Conservation (phyloP, 1,140 invertebrate species). For the Psilanteris sp. region DNA sequence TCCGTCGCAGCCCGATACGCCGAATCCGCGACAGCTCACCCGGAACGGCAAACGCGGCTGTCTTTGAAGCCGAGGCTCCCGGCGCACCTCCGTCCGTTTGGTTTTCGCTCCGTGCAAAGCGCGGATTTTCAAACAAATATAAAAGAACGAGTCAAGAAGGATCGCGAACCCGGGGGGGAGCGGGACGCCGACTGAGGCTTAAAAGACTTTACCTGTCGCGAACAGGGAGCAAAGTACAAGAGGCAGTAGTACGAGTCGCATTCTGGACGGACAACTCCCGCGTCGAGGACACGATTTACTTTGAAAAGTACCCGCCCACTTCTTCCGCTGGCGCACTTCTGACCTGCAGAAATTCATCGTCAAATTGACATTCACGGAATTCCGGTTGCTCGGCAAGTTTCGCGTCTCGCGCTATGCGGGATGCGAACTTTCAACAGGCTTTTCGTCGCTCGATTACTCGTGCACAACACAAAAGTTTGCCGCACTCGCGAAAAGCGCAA, state of each 20-base stretch:
- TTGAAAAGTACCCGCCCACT: conserved; percentile 62
- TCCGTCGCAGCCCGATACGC: no score
- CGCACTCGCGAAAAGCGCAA: conserved; percentile 27
- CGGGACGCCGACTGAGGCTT: conserved; percentile 34
- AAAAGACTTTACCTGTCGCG: conserved; percentile 65
- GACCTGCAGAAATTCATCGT: conserved; percentile 56
- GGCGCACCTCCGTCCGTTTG: conserved; percentile 22
- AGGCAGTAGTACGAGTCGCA: conserved; percentile 64
- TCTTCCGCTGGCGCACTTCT: conserved; percentile 52
- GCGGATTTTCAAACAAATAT: conserved; percentile 34
- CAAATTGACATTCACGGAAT: conserved; percentile 53
- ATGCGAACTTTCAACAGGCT: conserved; percentile 47
- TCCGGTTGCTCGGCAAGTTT: conserved; percentile 39
- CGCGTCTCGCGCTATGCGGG: conserved; percentile 19
- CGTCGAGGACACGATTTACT: conserved; percentile 54
- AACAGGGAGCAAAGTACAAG: conserved; percentile 55
- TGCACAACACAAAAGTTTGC: conserved; percentile 35
- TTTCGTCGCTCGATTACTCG: conserved; percentile 47
- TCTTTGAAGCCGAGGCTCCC: conserved; percentile 1
- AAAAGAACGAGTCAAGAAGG: conserved; percentile 6
- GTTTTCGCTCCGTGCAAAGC: conserved; percentile 25
- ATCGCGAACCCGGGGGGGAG: background rate
- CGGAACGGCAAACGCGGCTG: background rate
- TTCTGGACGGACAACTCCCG: conserved; percentile 60
- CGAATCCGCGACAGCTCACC: background rate